Percentiles rank a stretch among this genome's conserved stretches.
Evolutionary conservation across 2,797 vertebrate genomes (phyloP).

Genomic region (Sardinella longiceps): DNA sequence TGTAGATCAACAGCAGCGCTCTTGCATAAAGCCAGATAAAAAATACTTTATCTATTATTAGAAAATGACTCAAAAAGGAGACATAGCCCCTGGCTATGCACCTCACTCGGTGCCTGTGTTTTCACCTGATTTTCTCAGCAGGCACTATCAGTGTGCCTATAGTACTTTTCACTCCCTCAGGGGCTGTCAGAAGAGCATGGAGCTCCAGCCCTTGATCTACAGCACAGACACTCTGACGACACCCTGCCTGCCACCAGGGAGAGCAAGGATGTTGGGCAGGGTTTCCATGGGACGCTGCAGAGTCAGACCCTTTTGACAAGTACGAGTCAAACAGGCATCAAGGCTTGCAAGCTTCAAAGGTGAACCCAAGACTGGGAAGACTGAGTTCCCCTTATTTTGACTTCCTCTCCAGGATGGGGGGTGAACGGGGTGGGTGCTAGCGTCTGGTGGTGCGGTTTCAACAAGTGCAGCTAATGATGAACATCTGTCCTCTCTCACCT

Average conservation of each 20-base stretch:
- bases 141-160: neutral
- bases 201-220: neutral
- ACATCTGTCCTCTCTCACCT: neutral
- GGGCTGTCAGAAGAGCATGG: neutral
- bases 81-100: neutral
- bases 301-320: neutral
- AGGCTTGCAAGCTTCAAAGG: neutral
- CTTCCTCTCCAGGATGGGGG: neutral
- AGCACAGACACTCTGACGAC: neutral
- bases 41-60: neutral
- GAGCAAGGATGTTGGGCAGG: neutral
- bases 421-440: neutral
- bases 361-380: neutral
- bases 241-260: neutral
- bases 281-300: neutral
- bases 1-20: neutral
- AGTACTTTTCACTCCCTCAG: neutral
- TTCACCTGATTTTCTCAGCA: too few species aligned
- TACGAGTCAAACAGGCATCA: constrained; percentile 6
- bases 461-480: neutral
- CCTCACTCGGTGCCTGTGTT: neutral
- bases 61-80: neutral
- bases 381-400: neutral
- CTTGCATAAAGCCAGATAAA: neutral
- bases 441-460: neutral